Conservation (phyloP, 2,113 vertebrate species). For the Tachysurus fulvidraco region DNA sequence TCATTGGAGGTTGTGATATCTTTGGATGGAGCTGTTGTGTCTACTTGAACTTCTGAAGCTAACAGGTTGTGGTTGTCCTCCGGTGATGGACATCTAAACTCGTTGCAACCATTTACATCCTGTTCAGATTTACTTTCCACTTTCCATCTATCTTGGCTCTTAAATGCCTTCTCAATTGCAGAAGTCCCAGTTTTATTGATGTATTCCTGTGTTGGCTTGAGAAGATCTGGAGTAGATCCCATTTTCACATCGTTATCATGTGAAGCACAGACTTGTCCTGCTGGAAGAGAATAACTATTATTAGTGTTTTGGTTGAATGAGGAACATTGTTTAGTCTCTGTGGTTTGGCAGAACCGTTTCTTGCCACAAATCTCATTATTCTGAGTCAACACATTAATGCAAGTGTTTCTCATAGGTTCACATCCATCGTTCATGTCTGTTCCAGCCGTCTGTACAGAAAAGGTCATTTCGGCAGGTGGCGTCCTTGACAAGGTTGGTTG, state of each 20-base stretch:
- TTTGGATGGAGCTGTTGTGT: not conserved
- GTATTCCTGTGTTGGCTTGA: not conserved
- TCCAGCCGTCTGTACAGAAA: slow-evolving; percentile 18
- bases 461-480: slow-evolving; percentile 49
- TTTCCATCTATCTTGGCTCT: not conserved
- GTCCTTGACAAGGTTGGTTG: slow-evolving; percentile 46
- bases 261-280: not conserved
- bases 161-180: not conserved
- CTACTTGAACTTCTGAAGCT: slow-evolving; percentile 1
- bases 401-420: not conserved
- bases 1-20: not conserved
- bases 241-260: not conserved
- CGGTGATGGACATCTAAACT: not conserved
- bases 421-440: not conserved
- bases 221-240: not conserved
- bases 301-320: not conserved
- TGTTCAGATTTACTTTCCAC: not conserved
- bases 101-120: slow-evolving; percentile 42
- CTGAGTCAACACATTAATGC: not conserved
- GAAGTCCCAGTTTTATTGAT: not conserved
- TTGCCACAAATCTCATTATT: not conserved
- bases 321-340: not conserved
- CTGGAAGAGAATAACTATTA: not conserved
- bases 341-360: not conserved
- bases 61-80: not conserved